Percentiles rank a stretch among this genome's conserved stretches.
Evolutionary conservation across 1,140 invertebrate genomes (phyloP).

Genomic region (Mycetomoellerius zeteki): DNA sequence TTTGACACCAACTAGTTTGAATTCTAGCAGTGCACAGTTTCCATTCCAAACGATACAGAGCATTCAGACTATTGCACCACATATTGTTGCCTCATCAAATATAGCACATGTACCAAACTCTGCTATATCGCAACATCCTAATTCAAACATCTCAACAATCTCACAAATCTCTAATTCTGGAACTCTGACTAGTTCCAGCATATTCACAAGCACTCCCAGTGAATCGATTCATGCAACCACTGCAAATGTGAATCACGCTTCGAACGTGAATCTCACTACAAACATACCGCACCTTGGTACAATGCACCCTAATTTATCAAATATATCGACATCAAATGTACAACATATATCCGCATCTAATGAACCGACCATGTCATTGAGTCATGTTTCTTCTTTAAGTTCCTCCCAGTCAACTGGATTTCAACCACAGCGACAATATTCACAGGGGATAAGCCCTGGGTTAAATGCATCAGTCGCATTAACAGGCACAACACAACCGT

Average conservation of each 20-base stretch:
- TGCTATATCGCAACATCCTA: constrained; percentile 80
- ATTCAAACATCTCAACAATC: constrained; percentile 75
- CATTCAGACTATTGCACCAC: constrained; percentile 85
- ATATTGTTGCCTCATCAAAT: constrained; percentile 84
- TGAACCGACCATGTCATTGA: constrained; percentile 77
- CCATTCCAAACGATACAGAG: constrained; percentile 85
- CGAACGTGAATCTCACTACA: constrained; percentile 80
- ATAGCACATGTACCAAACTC: constrained; percentile 81
- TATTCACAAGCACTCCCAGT: constrained; percentile 82
- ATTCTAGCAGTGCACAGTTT: constrained; percentile 82
- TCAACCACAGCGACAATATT: constrained; percentile 81
- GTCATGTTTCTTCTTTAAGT: constrained; percentile 77
- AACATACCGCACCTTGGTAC: constrained; percentile 83
- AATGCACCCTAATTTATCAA: constrained; percentile 84
- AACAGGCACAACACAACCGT: constrained; percentile 76
- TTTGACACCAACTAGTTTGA: constrained; percentile 81
- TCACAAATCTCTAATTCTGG: constrained; percentile 79
- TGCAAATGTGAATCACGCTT: constrained; percentile 80
- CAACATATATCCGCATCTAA: constrained; percentile 79
- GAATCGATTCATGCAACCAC: constrained; percentile 81
- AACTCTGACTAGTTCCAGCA: constrained; percentile 76
- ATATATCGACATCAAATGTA: constrained; percentile 82
- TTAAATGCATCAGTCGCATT: constrained; percentile 75
- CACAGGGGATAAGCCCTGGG: constrained; percentile 78
- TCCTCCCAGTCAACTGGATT: constrained; percentile 77